Evolutionary conservation across 2,888 invertebrate genomes (phyloP).

Genomic region (Polydesmus complanatus): DNA sequence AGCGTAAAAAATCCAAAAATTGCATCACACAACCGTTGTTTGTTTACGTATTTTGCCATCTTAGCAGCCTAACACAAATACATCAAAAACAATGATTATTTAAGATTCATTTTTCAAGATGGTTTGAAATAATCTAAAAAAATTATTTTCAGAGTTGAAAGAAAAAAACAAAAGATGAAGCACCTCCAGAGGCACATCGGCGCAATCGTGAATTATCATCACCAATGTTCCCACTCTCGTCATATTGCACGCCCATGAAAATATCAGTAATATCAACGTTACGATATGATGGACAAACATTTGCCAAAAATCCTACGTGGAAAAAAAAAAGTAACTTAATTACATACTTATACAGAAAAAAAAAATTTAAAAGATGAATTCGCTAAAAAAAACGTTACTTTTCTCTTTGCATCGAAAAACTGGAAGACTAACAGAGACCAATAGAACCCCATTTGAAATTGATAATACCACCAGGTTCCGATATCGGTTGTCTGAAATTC

Average conservation of each 20-base stretch:
- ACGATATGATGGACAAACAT: constrained; percentile 97
- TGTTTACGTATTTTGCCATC: constrained; percentile 81
- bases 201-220: constrained; percentile 70
- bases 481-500: constrained; percentile 8
- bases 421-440: constrained; percentile 86
- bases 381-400: constrained; percentile 25
- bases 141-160: neutral
- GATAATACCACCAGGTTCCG: constrained; percentile 95
- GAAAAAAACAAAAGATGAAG: constrained; percentile 15
- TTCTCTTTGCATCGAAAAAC: constrained; percentile 78
- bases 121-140: neutral
- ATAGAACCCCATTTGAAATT: constrained; percentile 86
- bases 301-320: constrained; percentile 75
- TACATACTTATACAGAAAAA: neutral
- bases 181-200: constrained; percentile 78
- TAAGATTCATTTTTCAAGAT: neutral
- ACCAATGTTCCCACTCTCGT: constrained; percentile 80
- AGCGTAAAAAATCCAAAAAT: constrained; percentile 79
- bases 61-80: constrained; percentile 60
- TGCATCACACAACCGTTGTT: constrained; percentile 71
- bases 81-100: constrained; percentile 1
- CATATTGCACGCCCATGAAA: constrained; percentile 91
- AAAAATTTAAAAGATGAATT: neutral
- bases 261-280: constrained; percentile 72
- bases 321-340: neutral